A percentile compares a stretch with the other conserved stretches of the same genome.
Evolutionary conservation across 2,888 invertebrate species (phyloP).

Genomic region (Drosophila mulleri): DNA sequence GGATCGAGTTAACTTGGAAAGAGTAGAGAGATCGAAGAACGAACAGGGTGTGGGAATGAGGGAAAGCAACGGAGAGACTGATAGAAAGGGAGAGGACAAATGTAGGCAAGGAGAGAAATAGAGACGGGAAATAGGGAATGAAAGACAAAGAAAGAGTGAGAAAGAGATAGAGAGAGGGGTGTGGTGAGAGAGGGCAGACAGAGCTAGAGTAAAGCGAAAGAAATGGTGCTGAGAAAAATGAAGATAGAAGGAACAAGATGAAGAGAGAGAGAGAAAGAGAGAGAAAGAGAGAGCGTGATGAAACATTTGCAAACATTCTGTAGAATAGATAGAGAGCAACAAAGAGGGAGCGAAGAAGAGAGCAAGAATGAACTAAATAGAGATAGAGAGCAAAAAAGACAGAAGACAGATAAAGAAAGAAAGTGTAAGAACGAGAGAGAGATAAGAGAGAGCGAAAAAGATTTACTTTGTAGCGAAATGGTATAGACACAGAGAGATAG

Average conservation of each 20-base stretch:
- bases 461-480: no score
- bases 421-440: no score
- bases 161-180: not conserved
- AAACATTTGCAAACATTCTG: no score
- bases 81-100: not conserved
- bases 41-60: not conserved
- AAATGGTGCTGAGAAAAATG: no score
- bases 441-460: no score
- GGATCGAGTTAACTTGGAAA: not conserved
- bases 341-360: no score
- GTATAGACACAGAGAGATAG: not conserved
- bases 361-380: no score
- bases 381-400: not conserved
- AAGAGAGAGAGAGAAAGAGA: no score
- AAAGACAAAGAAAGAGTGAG: not conserved
- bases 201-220: not conserved
- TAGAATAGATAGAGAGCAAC: no score
- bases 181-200: not conserved
- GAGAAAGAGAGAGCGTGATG: no score
- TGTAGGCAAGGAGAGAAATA: rapidly evolving
- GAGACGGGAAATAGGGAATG: not conserved
- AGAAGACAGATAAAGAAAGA: not conserved
- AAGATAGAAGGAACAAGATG: no score
- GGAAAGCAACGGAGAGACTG: not conserved
- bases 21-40: not conserved